phyloP scores from a whole-genome alignment of 2,113 vertebrate species.

The Xenopus borealis region DNA sequence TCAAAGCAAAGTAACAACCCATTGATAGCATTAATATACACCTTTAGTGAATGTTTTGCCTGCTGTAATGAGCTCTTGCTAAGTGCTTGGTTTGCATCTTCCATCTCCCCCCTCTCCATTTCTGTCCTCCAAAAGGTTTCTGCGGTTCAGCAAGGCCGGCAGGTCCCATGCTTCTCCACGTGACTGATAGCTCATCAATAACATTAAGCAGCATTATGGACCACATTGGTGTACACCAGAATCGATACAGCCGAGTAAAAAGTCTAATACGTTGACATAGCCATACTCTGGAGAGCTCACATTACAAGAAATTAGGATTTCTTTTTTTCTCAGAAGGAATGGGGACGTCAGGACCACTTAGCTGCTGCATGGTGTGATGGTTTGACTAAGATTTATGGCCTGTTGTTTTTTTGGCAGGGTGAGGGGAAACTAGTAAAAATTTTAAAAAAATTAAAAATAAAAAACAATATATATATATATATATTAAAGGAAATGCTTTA shows the following conservation, averaged over 20 bases:
- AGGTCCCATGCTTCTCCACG: constrained; percentile 84
- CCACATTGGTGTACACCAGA: constrained; percentile 86
- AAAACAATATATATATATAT: constrained; percentile 38
- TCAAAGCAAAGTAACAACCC: constrained; percentile 60
- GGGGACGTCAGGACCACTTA: constrained; percentile 64
- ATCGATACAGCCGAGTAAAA: constrained; percentile 90
- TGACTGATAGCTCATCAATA: constrained; percentile 98
- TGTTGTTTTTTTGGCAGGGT: constrained; percentile 53
- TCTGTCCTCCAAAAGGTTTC: constrained; percentile 86
- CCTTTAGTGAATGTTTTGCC: constrained; percentile 68
- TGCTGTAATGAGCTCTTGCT: constrained; percentile 54
- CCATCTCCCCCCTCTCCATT: constrained; percentile 77
- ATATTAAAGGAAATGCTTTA: constrained; percentile 46
- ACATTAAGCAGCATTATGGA: constrained; percentile 94
- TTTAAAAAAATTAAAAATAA: constrained; percentile 45
- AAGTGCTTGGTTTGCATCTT: constrained; percentile 80
- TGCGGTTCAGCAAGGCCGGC: constrained; percentile 83
- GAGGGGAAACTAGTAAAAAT: constrained; percentile 42
- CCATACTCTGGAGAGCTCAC: constrained; percentile 75
- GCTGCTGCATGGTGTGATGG: constrained; percentile 60
- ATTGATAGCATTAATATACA: constrained; percentile 44
- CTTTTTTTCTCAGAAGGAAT: constrained; percentile 73
- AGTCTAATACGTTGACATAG: constrained; percentile 87
- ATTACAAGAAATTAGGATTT: constrained; percentile 83
- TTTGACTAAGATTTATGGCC: constrained; percentile 68